Base-by-base conservation (phyloP, 2,888 invertebrate species). In the Standfussiana lucernea region DNA sequence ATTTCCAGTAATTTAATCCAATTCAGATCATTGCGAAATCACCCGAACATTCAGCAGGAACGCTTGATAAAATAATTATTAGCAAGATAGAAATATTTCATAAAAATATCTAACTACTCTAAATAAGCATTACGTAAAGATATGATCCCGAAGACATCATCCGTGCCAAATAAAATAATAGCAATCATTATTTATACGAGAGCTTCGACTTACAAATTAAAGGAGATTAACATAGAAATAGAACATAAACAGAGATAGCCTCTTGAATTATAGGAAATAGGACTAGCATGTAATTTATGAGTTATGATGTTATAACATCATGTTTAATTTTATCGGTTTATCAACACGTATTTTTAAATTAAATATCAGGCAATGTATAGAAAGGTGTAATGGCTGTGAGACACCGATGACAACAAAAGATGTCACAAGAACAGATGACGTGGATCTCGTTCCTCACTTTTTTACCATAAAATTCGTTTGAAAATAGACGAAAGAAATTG, bases 91-190 rank as follows among this genome's bases (percentile, higher is more conserved):
- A 74, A 75, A 67, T 75, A 53, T 56, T 67, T 32, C 28, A 50
- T 7, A 62, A 56, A 75, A 59, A 47, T 65, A 78, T 74, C 32
- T 32, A 65, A 40, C 24, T 47, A 40, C 56, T 64, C 24, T 65
- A 56, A 65, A 77, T 59, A 77, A 66, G 45, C 8, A 40, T 67
- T 35, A 68, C 6, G 35, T 67, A 68, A 59, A 66, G 59, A 77
- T 68, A 82, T 47, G 18, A 82, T 68, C 53, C 50, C 68, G 42
- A 59, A 68, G 53, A 59, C 64, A 69, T 77, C 66, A 68, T 61
- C 66, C 45, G 80, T 88, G 90, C 91, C 90, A 91, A 90, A 87
- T 81, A 59, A 80, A 88, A 84, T 88, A 79, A 88, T 89, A 87
- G 83, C 76, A 70, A 70, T 73, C 71, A 89, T 87, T 88, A 89